phyloP scores from a whole-genome alignment of 2,797 vertebrate species.

The Sebastes cheni region DNA sequence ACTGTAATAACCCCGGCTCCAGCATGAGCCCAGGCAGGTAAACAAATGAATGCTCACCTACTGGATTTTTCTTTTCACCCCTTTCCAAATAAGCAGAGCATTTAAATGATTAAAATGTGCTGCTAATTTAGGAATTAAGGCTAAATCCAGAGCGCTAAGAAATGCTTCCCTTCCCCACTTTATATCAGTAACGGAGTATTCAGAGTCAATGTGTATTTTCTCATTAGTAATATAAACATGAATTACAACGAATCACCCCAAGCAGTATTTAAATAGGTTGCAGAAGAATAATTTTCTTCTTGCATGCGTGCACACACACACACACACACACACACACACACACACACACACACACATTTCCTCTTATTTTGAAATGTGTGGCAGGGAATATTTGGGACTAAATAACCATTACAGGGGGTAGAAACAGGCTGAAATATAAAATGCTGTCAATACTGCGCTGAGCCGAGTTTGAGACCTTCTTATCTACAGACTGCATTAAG shows the following conservation, averaged over 20 bases:
- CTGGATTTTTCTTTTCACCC: not conserved
- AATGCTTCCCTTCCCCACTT: slow-evolving; percentile 31
- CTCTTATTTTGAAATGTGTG: slow-evolving; percentile 41
- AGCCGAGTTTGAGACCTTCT: slow-evolving; percentile 65
- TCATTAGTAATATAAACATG: slow-evolving; percentile 76
- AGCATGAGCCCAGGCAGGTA: slow-evolving; percentile 8
- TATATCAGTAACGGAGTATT: slow-evolving; percentile 60
- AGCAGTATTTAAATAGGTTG: slow-evolving; percentile 73
- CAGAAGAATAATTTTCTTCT: slow-evolving; percentile 62
- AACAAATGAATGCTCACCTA: slow-evolving; percentile 14
- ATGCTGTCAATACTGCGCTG: slow-evolving; percentile 47
- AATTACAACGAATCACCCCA: slow-evolving; percentile 61
- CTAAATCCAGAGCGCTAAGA: slow-evolving; percentile 38
- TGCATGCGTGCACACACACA: not conserved
- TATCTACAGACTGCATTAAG: slow-evolving; percentile 74
- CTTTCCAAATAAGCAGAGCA: not conserved
- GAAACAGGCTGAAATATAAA: slow-evolving; percentile 72
- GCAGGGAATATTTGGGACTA: slow-evolving; percentile 61
- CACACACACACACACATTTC: not conserved
- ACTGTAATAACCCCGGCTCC: not conserved
- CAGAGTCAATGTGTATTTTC: slow-evolving; percentile 64
- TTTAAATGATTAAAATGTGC: slow-evolving; percentile 43
- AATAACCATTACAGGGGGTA: slow-evolving; percentile 71
- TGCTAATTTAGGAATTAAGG: slow-evolving; percentile 54
- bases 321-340: not conserved